Conservation (phyloP, 2,113 vertebrate species). For the Chinchilla lanigera region DNA sequence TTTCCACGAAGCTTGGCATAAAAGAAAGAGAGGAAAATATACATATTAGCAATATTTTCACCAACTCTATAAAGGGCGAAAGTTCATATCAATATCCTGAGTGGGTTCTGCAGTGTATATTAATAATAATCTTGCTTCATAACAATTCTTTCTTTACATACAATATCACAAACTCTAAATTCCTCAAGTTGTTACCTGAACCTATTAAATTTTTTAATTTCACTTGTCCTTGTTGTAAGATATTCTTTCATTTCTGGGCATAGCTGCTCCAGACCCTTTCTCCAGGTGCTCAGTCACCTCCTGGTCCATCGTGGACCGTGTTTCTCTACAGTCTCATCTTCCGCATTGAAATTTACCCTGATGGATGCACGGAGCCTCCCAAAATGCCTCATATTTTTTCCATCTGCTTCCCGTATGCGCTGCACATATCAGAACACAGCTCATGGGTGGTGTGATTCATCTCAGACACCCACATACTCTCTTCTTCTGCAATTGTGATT, state of each 20-base stretch:
- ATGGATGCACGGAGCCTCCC: not conserved
- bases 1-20: not conserved
- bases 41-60: not conserved
- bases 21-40: not conserved
- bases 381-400: not conserved
- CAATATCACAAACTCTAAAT: not conserved
- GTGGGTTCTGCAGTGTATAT: not conserved
- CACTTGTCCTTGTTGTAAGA: not conserved
- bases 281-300: not conserved
- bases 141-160: not conserved
- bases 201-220: not conserved
- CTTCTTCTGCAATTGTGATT: not conserved
- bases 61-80: not conserved
- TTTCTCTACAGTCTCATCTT: not conserved
- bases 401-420: not conserved
- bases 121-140: not conserved
- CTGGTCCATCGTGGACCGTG: not conserved
- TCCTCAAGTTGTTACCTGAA: not conserved
- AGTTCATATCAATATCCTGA: not conserved
- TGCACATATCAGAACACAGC: not conserved
- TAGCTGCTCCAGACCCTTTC: not conserved
- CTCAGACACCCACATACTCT: not conserved
- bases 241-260: not conserved
- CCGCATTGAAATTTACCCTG: slow-evolving; percentile 3
- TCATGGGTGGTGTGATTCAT: not conserved